Evolutionary conservation across 23 tunicate genomes (phyloP), one percentile per base, ranked within the genome.

Genomic region (Halocynthia aurantium): DNA sequence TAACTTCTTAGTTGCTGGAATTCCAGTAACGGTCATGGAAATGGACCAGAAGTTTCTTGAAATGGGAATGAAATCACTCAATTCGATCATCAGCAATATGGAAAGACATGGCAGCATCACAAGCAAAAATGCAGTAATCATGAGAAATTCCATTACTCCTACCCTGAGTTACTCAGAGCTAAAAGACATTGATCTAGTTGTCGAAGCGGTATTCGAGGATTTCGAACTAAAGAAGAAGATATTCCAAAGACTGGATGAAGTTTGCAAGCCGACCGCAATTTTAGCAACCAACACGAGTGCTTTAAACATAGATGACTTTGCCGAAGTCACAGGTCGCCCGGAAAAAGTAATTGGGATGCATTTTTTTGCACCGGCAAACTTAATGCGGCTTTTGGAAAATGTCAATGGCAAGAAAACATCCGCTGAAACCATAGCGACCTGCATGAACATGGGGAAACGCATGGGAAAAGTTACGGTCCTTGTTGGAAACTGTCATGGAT

Each of bases 341-440:
- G 69, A 79, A 15, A 78, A 82, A 66, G 98, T 86, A 0, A 85
- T 76, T 1, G 98, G 98, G 10, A 92, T 92, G 98, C 98, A 92
- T 53, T 92, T 92, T 57, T 92, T 92, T 78, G 98, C 98, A 12
- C 98, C 98, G 9, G 92, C 98, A 53, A 91, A 92, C 67, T 53
- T 83, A 19, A 92, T 92, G 98, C 71, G 70, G 64, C 74, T 92
- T 61, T 50, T 92, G 81, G 98, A 92, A 56, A 92, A 92, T 79
- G 83, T 92, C 52, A 22, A 60, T 6, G 93, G 88, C 0, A 22
- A 64, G 22, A 68, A 68, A 40, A 73, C 93, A 7, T 92, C 98
- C 5, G 76, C 84, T 8, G 79, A 82, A 44, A 83, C 91, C 19
- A 50, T 92, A 7, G 84, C 92, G 10, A 92, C 98, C 22, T 63